Evolutionary conservation across 2,113 vertebrate genomes (phyloP).

Genomic region (Oplegnathus fasciatus): DNA sequence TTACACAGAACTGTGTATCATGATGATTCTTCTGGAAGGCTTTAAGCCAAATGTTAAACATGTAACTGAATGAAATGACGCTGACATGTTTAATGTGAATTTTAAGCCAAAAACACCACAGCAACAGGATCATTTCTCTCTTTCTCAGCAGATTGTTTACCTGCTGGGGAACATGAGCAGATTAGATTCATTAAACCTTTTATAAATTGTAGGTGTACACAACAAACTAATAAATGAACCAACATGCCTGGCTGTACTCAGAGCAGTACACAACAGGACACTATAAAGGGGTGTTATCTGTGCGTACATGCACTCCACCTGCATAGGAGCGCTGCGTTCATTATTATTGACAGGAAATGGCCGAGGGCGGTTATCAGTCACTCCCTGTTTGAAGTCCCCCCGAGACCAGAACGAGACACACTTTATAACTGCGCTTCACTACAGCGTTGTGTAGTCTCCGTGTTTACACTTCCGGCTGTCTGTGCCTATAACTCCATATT

Average conservation of each 20-base stretch:
- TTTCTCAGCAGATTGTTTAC: neutral
- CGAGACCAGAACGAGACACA: neutral
- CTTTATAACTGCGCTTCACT: conserved; percentile 25
- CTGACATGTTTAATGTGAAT: too few relatives aligned
- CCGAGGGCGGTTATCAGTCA: conserved; percentile 26
- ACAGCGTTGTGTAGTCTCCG: neutral
- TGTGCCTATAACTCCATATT: conserved; percentile 20
- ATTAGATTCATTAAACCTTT: neutral
- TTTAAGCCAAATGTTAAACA: too few relatives aligned
- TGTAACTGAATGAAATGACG: too few relatives aligned
- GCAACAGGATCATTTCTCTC: too few relatives aligned
- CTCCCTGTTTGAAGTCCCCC: conserved; percentile 36
- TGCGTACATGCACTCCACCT: conserved; percentile 17
- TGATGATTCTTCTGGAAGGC: neutral
- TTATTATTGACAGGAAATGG: conserved; percentile 57
- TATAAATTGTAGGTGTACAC: neutral
- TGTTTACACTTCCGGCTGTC: conserved; percentile 23
- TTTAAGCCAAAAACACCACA: neutral
- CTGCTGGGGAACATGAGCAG: neutral
- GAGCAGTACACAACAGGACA: neutral
- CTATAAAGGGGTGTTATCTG: conserved; percentile 47
- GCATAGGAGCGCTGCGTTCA: neutral
- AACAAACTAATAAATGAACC: conserved; percentile 26
- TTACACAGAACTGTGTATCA: too few relatives aligned
- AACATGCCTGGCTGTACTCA: neutral